These are phyloP conservation scores for Pogonocichla stellata DNA, from an alignment of 2,113 vertebrate species.

Conservation along the genomic window DNA sequence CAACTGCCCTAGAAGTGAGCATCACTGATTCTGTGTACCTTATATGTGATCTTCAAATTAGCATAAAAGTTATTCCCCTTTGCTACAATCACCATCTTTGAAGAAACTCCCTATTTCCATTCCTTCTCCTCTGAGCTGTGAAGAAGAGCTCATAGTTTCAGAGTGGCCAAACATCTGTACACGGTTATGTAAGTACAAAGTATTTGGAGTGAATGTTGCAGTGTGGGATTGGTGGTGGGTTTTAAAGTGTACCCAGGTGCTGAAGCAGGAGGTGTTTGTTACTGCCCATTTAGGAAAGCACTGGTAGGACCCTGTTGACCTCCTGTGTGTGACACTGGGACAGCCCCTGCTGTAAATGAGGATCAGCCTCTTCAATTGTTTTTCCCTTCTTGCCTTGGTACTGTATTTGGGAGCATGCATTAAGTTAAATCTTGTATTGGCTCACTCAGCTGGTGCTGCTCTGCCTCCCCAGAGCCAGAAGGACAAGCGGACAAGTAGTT, in stretches of 20 bases:
- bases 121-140: background rate
- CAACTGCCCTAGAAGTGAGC: background rate
- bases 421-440: background rate
- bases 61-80: background rate
- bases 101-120: background rate
- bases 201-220: background rate
- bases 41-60: background rate
- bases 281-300: background rate
- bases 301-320: background rate
- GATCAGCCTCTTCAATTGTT: background rate
- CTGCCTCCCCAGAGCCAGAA: background rate
- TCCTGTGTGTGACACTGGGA: background rate
- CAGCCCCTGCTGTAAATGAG: background rate
- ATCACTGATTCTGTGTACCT: background rate
- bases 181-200: background rate
- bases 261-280: background rate
- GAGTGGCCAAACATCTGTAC: background rate
- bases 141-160: background rate
- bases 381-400: background rate
- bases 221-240: background rate
- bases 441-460: background rate
- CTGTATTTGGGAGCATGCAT: background rate
- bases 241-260: background rate
- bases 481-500: constrained; percentile 40
- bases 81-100: background rate